Evolutionary conservation across 2,888 invertebrate species (phyloP).

Genomic region (Choreutis nemorana): DNA sequence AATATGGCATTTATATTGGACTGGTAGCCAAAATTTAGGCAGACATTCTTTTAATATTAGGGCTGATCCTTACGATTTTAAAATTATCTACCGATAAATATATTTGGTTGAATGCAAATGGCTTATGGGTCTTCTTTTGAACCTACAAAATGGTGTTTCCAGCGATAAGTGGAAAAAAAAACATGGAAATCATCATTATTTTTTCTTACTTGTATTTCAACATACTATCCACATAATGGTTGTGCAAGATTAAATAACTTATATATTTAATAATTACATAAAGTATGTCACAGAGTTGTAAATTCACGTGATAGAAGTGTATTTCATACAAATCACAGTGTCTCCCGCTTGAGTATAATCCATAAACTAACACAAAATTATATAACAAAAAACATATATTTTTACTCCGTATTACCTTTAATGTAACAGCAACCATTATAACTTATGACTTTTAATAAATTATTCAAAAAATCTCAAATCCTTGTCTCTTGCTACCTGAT

Average conservation of each 20-base stretch:
- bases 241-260: neutral
- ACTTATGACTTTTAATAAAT: slow-evolving; percentile 1
- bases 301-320: slow-evolving; percentile 2
- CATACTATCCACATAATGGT: too few relatives aligned
- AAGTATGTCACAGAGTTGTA: slow-evolving; percentile 4
- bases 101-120: too few relatives aligned
- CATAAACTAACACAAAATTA: slow-evolving; percentile 1
- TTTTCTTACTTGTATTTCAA: slow-evolving; percentile 1
- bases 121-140: too few relatives aligned
- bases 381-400: slow-evolving; percentile 1
- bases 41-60: too few relatives aligned
- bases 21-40: too few relatives aligned
- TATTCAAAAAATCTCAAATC: too few relatives aligned
- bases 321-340: slow-evolving; percentile 5
- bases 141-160: slow-evolving; percentile 3
- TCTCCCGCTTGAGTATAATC: slow-evolving; percentile 1
- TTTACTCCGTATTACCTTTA: neutral
- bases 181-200: slow-evolving; percentile 1
- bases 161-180: too few relatives aligned
- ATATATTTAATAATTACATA: slow-evolving; percentile 3
- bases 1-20: too few relatives aligned
- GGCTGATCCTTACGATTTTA: too few relatives aligned
- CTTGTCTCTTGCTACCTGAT: slow-evolving; percentile 2
- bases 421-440: slow-evolving; percentile 1
- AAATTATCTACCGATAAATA: too few relatives aligned